A percentile compares a stretch with the other conserved stretches of the same genome.
Conservation (phyloP, 2,113 vertebrate species). For the Ploceus nigricollis region DNA sequence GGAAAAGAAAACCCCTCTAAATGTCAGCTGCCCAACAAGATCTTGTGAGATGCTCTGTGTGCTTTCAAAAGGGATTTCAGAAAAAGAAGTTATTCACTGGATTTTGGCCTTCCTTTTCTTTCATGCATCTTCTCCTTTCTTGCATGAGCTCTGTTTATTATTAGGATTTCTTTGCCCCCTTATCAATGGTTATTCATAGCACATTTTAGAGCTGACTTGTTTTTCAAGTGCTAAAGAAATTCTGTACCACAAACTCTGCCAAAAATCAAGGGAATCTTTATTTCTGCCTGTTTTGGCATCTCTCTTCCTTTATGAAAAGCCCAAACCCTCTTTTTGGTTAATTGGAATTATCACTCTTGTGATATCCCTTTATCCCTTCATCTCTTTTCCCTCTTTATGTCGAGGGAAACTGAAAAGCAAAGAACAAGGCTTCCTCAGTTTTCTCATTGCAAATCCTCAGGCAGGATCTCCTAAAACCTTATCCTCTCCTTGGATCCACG, state of each 20-base stretch:
- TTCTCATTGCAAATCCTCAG: background rate
- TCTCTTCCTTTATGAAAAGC: background rate
- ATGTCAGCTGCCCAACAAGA: background rate
- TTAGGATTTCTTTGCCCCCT: background rate
- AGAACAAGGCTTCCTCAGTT: background rate
- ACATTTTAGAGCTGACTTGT: background rate
- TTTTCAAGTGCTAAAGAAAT: background rate
- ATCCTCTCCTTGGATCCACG: background rate
- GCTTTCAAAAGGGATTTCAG: background rate
- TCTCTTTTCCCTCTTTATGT: background rate
- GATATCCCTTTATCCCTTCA: background rate
- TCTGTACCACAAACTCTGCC: accelerated
- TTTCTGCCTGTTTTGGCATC: background rate
- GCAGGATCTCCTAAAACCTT: background rate
- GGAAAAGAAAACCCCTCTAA: background rate
- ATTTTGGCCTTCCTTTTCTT: constrained; percentile 4
- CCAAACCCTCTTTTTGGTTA: background rate
- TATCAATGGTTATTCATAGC: background rate
- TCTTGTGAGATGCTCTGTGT: background rate
- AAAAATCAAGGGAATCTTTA: background rate
- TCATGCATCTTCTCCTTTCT: background rate
- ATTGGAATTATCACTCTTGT: background rate
- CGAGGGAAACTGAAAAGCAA: background rate
- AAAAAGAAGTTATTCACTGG: background rate
- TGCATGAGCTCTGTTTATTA: background rate